Conservation (phyloP, 1,140 invertebrate genomes). For the Xylocopa sonorina region DNA sequence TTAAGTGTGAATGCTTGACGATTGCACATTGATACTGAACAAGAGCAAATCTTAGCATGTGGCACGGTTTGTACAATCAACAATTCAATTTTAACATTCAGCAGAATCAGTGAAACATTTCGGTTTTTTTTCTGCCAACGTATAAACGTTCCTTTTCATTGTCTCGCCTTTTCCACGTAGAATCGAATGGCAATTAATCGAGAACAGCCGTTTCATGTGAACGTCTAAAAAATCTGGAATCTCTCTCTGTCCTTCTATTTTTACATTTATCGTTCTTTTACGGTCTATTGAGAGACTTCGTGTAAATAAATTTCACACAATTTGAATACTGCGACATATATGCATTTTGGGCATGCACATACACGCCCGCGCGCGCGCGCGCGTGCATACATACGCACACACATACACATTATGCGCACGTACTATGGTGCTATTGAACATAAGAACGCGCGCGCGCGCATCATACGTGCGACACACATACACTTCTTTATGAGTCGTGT, state of each 20-base stretch:
- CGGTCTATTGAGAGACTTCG: not conserved
- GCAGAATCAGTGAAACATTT: conserved; percentile 16
- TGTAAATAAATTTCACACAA: conserved; percentile 38
- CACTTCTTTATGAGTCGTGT: no score
- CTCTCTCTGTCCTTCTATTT: conserved; percentile 19
- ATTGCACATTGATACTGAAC: conserved; percentile 46
- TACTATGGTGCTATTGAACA: conserved; percentile 42
- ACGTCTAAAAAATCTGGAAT: not conserved
- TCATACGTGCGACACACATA: conserved; percentile 21
- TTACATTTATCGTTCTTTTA: conserved; percentile 14
- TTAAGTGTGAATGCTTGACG: conserved; percentile 53
- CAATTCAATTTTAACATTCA: conserved; percentile 44
- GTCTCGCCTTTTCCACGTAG: not conserved
- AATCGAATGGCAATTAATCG: not conserved
- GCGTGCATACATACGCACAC: not conserved
- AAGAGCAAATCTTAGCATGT: conserved; percentile 60
- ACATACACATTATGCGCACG: conserved; percentile 18
- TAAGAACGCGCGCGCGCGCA: conserved; percentile 26
- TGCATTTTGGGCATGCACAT: conserved; percentile 20
- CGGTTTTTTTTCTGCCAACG: not conserved
- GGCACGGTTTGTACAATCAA: conserved; percentile 54
- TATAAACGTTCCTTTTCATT: not conserved
- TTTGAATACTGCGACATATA: conserved; percentile 42
- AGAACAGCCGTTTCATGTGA: not conserved
- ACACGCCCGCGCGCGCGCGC: not conserved